A percentile compares a stretch with the other conserved stretches of the same genome.
Conservation (phyloP, 2,888 invertebrate species). For the Phengaris alcon region DNA sequence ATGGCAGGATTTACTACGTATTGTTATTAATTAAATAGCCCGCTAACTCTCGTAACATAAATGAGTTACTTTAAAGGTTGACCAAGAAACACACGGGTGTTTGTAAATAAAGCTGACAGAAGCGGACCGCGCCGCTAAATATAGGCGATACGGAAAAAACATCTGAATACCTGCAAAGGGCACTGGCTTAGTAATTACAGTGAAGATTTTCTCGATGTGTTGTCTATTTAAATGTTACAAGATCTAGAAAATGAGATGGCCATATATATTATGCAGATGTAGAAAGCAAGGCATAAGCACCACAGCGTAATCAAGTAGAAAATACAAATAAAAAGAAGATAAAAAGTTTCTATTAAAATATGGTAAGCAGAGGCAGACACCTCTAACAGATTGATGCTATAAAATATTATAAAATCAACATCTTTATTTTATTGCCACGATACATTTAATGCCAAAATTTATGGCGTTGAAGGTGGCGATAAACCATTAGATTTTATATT, state of each 20-base stretch:
- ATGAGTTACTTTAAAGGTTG: slow-evolving; percentile 21
- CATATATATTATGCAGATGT: no score
- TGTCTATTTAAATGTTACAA: not conserved
- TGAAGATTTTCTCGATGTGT: not conserved
- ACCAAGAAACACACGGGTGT: slow-evolving; percentile 34
- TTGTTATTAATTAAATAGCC: not conserved
- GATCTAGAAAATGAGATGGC: not conserved
- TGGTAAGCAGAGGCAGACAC: not conserved
- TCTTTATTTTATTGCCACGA: slow-evolving; percentile 11
- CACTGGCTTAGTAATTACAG: slow-evolving; percentile 20
- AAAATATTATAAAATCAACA: slow-evolving; percentile 23
- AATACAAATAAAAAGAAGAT: no score
- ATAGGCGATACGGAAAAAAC: slow-evolving; percentile 12
- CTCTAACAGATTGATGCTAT: slow-evolving; percentile 7
- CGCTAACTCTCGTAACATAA: slow-evolving; percentile 19
- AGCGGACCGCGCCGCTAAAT: not conserved
- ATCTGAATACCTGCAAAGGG: slow-evolving; percentile 23
- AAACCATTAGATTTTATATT: not conserved
- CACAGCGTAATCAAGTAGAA: not conserved
- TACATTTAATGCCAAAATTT: not conserved
- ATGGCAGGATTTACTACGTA: not conserved
- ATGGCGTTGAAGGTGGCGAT: slow-evolving; percentile 17
- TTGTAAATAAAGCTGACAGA: slow-evolving; percentile 38
- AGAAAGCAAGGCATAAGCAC: no score
- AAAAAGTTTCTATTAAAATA: not conserved